phyloP scores from a whole-genome alignment of 2,797 vertebrate genomes.

The Acrossocheilus fasciatus region DNA sequence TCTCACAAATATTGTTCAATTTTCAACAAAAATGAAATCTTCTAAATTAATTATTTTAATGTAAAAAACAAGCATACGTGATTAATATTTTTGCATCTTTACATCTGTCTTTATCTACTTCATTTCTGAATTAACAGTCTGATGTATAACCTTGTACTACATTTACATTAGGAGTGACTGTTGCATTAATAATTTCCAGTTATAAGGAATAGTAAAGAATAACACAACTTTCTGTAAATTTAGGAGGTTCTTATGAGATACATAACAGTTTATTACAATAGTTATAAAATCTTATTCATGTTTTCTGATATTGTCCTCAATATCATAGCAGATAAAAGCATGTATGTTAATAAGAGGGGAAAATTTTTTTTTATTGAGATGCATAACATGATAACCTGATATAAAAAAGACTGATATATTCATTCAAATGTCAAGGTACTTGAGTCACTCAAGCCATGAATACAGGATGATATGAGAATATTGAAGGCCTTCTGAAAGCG shows the following conservation, averaged over 20 bases:
- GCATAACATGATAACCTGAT: neutral
- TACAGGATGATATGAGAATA: conserved; percentile 12
- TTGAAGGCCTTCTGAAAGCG: conserved; percentile 29
- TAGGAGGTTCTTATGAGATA: neutral
- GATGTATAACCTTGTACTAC: neutral
- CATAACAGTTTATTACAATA: neutral
- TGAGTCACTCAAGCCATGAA: neutral
- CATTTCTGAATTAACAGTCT: too few relatives aligned
- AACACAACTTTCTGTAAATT: neutral
- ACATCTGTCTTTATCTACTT: neutral
- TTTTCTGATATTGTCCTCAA: neutral
- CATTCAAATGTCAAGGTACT: neutral
- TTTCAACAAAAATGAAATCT: neutral
- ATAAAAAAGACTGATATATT: neutral
- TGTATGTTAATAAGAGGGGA: neutral
- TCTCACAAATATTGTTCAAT: neutral
- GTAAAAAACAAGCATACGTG: neutral
- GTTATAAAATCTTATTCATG: neutral
- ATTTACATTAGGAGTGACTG: neutral
- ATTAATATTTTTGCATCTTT: neutral
- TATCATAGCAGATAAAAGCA: neutral
- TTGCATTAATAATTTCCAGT: neutral
- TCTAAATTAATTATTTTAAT: neutral
- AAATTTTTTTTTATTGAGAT: neutral
- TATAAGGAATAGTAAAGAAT: neutral